phyloP scores from a whole-genome alignment of 2,797 vertebrate genomes.

The Cirrhinus molitorella region DNA sequence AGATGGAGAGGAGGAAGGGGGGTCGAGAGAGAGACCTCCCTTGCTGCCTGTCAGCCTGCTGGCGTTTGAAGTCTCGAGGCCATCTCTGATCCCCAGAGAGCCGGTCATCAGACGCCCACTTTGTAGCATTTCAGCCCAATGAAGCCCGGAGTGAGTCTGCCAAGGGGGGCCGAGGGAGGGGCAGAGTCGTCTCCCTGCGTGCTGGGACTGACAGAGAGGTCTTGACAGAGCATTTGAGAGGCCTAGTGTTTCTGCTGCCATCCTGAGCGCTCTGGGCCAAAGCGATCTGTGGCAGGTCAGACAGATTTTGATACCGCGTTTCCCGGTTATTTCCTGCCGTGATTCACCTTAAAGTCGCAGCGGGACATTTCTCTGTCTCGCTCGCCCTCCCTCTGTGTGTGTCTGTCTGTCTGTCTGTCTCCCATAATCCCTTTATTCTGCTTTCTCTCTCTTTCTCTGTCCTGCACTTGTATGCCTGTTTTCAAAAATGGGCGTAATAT shows the following conservation, averaged over 20 bases:
- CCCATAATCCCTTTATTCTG: constrained; percentile 18
- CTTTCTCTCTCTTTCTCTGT: constrained; percentile 16
- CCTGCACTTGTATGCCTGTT: constrained; percentile 7
- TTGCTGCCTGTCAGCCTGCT: constrained; percentile 77
- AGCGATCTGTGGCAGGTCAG: constrained; percentile 69
- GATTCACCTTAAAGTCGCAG: constrained; percentile 72
- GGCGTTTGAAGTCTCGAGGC: constrained; percentile 84
- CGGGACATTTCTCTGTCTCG: constrained; percentile 60
- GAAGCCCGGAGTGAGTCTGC: constrained; percentile 69
- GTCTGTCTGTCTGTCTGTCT: constrained; percentile 23
- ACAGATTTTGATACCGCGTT: constrained; percentile 73
- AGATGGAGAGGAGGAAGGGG: constrained; percentile 51
- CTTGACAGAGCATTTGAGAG: constrained; percentile 83
- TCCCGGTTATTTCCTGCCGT: constrained; percentile 73
- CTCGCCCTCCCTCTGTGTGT: constrained; percentile 32
- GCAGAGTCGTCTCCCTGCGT: constrained; percentile 73
- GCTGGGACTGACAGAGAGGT: constrained; percentile 79
- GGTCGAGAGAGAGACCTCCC: constrained; percentile 71
- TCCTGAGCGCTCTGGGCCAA: constrained; percentile 75
- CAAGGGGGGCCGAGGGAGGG: constrained; percentile 64
- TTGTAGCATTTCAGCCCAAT: constrained; percentile 72
- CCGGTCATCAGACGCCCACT: constrained; percentile 83
- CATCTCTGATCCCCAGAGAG: constrained; percentile 81
- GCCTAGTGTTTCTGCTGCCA: constrained; percentile 77
- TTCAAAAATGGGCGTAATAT: constrained; percentile 69